Percentiles rank a stretch among this genome's conserved stretches.
phyloP scores from a whole-genome alignment of 2,113 vertebrate species.

The Heterotilapia buettikoferi region DNA sequence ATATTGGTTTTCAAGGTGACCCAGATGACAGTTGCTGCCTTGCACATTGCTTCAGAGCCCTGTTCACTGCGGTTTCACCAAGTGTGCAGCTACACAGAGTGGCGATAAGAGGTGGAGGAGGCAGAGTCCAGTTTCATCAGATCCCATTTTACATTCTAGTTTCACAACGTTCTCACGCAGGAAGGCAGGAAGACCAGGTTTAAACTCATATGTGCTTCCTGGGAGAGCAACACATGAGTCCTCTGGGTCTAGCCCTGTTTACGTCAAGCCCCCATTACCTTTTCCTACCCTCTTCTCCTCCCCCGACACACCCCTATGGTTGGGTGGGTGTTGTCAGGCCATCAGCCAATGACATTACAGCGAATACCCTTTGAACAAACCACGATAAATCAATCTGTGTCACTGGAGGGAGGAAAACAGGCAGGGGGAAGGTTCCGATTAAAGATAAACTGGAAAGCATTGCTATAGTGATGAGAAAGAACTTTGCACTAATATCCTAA shows the following conservation, averaged over 20 bases:
- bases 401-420: neutral
- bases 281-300: neutral
- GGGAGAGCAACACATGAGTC: neutral
- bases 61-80: neutral
- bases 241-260: slow-evolving; percentile 2
- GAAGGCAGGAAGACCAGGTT: neutral
- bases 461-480: neutral
- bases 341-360: slow-evolving; percentile 59
- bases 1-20: slow-evolving; percentile 29
- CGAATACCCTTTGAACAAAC: slow-evolving; percentile 45
- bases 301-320: slow-evolving; percentile 13
- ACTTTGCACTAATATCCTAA: neutral
- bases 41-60: neutral
- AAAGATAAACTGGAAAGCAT: neutral
- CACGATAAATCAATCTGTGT: slow-evolving; percentile 39
- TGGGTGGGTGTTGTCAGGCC: slow-evolving; percentile 65
- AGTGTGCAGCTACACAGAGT: neutral
- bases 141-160: neutral
- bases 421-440: neutral
- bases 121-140: neutral
- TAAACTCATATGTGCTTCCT: neutral
- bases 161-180: neutral
- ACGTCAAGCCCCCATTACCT: neutral
- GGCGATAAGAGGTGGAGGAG: neutral
- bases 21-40: neutral